Evolutionary conservation across 2,888 invertebrate species (phyloP), one percentile per base, ranked within the genome.

Genomic region (Cylloceria caligata): DNA sequence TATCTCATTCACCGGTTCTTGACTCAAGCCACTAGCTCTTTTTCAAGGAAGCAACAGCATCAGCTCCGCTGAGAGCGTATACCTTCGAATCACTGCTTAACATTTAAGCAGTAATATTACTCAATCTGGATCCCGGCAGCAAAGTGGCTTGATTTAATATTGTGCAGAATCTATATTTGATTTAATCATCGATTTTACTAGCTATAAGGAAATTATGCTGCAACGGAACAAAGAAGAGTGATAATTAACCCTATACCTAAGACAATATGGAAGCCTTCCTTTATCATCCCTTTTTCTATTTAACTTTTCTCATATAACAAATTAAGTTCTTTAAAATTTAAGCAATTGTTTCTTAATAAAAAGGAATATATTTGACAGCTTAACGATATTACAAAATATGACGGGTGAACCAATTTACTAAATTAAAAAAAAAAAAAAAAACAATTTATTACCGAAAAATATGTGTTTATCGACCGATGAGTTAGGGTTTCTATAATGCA

Each of bases 41-140:
- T 45, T 64, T 49, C 13, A 52, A 62, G 49, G 62, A 52, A 52
- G 62, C 49, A 69, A 42, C 62, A 67, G n/a, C 45, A 5, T 45
- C 24, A 24, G 27, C 3, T n/a, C n/a, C 21, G 45, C 67, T n/a
- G 19, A 11, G 45, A 57, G 57, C 67, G 67, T 47, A 75, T 21
- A 36, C 60, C 60, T 16, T 19, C 2, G 75, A 67, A 57, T 75
- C 42, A 39, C 42, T 42, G 45, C 55, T 57, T n/a, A 47, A 68
- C 47, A 60, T 21, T 39, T 30, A 34, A 47, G 67, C 68, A 21
- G 24, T 60, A 67, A 67, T 76, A 60, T 76, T 24, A 76, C 60
- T 47, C 75, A 34, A 24, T 21, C 60, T 13, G 47, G 45, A 47
- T 21, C 45, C 9, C 3, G 45, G 36, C 30, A 45, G 67, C 57